Evolutionary conservation across 2,888 invertebrate genomes (phyloP).

Genomic region (Acrocyrtus sp.): DNA sequence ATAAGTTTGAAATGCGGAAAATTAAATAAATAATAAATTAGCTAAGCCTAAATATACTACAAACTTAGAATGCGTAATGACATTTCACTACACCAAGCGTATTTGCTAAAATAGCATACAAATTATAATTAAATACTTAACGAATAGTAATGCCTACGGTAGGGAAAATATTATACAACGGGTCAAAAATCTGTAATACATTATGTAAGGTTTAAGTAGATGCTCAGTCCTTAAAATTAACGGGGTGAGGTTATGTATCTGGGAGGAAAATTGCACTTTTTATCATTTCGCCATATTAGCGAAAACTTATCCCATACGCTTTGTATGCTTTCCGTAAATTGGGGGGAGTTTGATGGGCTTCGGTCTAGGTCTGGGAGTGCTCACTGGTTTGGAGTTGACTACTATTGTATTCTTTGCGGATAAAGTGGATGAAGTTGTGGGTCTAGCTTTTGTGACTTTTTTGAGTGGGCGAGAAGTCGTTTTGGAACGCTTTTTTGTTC

Average conservation of each 20-base stretch:
- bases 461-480: not conserved
- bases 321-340: conserved; percentile 9
- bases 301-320: not conserved
- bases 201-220: not conserved
- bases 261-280: not conserved
- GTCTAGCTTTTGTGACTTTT: not conserved
- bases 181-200: not conserved
- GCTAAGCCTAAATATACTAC: too few species aligned
- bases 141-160: too few species aligned
- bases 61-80: too few species aligned
- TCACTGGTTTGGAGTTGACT: not conserved
- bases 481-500: not conserved
- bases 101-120: too few species aligned
- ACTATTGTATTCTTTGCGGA: not conserved
- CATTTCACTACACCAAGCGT: too few species aligned
- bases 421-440: not conserved
- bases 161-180: not conserved
- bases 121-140: too few species aligned
- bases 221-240: not conserved
- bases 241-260: not conserved
- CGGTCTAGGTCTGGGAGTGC: conserved; percentile 1
- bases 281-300: not conserved
- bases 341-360: conserved; percentile 17
- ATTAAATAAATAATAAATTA: too few species aligned
- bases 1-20: too few species aligned